phyloP scores from a whole-genome alignment of 1,140 invertebrate genomes.

The Zaprionus inermis region DNA sequence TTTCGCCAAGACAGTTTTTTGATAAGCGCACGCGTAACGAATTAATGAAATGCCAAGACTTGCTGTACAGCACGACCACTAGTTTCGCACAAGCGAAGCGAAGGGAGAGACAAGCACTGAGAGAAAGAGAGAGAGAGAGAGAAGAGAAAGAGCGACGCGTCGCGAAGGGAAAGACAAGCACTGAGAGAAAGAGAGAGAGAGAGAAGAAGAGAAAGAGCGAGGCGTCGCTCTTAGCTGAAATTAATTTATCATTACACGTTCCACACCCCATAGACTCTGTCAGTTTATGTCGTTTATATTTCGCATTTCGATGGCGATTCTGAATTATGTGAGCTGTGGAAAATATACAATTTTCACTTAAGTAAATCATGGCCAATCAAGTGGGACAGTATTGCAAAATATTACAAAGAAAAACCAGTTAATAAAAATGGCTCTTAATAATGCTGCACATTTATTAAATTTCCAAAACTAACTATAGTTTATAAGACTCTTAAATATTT shows the following conservation, averaged over 20 bases:
- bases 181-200: too few species aligned
- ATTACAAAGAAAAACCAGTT: not conserved
- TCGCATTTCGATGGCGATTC: slow-evolving; percentile 6
- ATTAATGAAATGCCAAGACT: slow-evolving; percentile 67
- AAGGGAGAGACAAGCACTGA: too few species aligned
- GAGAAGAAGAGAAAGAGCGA: not conserved
- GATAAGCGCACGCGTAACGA: slow-evolving; percentile 57
- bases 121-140: too few species aligned
- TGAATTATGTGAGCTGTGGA: not conserved
- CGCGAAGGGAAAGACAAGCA: too few species aligned
- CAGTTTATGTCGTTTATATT: not conserved
- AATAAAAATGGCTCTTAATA: not conserved
- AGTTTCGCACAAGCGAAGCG: not conserved
- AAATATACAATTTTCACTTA: not conserved
- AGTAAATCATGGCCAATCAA: not conserved
- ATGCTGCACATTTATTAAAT: not conserved
- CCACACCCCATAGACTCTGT: not conserved
- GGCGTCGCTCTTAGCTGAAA: slow-evolving; percentile 25
- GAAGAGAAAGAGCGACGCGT: not conserved
- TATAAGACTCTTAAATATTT: not conserved
- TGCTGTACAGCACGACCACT: not conserved
- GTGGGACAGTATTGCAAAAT: not conserved
- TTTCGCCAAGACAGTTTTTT: slow-evolving; percentile 43
- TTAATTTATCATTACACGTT: slow-evolving; percentile 62
- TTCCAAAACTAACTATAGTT: too few species aligned